These are phyloP conservation scores for Gallinago undulata DNA, from an alignment of 2,113 vertebrate species.

Conservation along the genomic window DNA sequence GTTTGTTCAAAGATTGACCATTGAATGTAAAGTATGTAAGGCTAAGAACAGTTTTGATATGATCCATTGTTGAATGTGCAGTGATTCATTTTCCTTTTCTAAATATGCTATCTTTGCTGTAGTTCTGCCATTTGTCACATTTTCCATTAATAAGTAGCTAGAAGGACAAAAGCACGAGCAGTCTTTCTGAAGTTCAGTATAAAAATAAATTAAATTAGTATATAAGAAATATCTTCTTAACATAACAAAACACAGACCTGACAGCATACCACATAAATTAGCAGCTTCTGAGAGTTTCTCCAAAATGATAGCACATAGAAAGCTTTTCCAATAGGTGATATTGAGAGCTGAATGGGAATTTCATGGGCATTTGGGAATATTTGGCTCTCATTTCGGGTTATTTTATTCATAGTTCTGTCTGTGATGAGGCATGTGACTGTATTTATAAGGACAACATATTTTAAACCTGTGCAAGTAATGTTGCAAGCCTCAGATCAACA, in stretches of 20 bases:
- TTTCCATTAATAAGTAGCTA: conserved; percentile 56
- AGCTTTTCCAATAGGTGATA: background rate
- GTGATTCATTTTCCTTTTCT: conserved; percentile 69
- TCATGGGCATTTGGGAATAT: conserved; percentile 7
- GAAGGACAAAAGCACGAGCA: conserved; percentile 64
- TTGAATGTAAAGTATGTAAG: conserved; percentile 70
- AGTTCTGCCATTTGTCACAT: conserved; percentile 66
- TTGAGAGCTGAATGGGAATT: background rate
- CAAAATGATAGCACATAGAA: background rate
- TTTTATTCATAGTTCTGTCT: conserved; percentile 40
- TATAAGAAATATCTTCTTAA: background rate
- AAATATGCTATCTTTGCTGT: conserved; percentile 53
- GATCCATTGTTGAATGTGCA: conserved; percentile 68
- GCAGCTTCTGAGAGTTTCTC: background rate
- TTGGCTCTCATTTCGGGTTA: background rate
- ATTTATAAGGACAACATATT: background rate
- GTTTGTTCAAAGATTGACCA: conserved; percentile 76
- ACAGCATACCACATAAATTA: conserved; percentile 2
- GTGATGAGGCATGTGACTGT: background rate
- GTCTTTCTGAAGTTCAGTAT: conserved; percentile 2
- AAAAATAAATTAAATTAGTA: conserved; percentile 48
- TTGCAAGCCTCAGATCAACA: background rate
- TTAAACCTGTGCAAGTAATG: background rate
- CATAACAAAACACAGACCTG: background rate
- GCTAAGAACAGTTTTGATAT: conserved; percentile 67